Conservation (phyloP, 30 jellyfish, hydroid and myxozoan species). For the Rhopilema esculentum region DNA sequence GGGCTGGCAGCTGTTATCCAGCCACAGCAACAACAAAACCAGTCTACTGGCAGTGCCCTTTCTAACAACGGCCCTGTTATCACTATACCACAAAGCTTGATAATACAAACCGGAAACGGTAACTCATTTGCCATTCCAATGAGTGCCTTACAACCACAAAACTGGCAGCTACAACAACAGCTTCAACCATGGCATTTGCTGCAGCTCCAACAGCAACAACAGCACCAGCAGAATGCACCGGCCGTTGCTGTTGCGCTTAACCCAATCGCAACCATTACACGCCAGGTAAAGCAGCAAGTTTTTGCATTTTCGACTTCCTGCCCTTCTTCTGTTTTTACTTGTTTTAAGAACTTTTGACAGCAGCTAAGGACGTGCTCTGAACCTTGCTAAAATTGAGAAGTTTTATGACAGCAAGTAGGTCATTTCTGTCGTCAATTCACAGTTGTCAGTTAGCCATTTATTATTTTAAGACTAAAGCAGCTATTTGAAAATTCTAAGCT, state of each 20-base stretch:
- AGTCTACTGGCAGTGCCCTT: not conserved
- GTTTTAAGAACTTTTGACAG: too few relatives aligned
- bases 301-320: not conserved
- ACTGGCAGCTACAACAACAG: slow-evolving; percentile 84
- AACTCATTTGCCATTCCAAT: slow-evolving; percentile 54
- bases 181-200: slow-evolving; percentile 65
- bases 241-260: slow-evolving; percentile 52
- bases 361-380: too few relatives aligned
- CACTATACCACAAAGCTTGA: slow-evolving; percentile 57
- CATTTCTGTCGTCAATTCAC: too few relatives aligned
- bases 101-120: slow-evolving; percentile 50
- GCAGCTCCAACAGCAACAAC: slow-evolving; percentile 86
- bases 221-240: slow-evolving; percentile 43
- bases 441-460: too few relatives aligned
- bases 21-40: slow-evolving; percentile 38
- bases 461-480: too few relatives aligned
- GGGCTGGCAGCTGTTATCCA: slow-evolving; percentile 95
- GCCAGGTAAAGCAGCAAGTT: slow-evolving; percentile 41
- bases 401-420: too few relatives aligned
- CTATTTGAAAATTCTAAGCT: too few relatives aligned
- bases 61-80: slow-evolving; percentile 23
- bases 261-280: slow-evolving; percentile 30
- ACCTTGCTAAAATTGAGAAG: too few relatives aligned
- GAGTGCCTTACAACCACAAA: slow-evolving; percentile 75
- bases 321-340: not conserved